These are phyloP conservation scores for Deroplatys truncata DNA, from an alignment of 2,888 invertebrate species.

Conservation along the genomic window DNA sequence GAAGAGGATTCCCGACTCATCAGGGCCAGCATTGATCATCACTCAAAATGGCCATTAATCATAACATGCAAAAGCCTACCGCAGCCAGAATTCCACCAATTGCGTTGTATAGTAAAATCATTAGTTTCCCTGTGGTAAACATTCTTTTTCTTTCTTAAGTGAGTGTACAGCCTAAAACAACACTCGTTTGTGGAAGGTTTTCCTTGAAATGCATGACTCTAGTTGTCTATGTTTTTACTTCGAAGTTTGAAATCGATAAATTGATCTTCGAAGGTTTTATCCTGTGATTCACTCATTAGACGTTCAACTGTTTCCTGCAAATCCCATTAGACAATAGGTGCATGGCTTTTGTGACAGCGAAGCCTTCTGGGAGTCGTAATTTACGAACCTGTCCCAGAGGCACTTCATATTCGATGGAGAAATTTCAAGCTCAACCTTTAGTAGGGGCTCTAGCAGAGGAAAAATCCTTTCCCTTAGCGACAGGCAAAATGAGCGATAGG, in stretches of 20 bases:
- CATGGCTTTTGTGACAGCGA: background rate
- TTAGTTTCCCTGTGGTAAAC: too few species aligned
- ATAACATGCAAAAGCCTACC: too few species aligned
- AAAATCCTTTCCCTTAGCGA: background rate
- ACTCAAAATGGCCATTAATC: too few species aligned
- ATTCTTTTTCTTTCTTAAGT: too few species aligned
- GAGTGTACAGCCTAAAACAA: too few species aligned
- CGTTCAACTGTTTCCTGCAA: background rate
- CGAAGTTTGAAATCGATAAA: background rate
- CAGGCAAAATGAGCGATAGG: background rate
- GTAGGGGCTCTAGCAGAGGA: background rate
- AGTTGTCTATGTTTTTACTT: background rate
- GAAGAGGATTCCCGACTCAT: too few species aligned
- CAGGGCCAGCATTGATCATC: too few species aligned
- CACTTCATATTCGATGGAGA: background rate
- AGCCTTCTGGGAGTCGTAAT: background rate
- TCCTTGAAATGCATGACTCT: background rate
- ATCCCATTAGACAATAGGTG: background rate
- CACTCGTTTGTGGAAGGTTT: background rate
- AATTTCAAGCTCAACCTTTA: background rate
- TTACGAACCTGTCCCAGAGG: background rate
- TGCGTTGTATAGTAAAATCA: too few species aligned
- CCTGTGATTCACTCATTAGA: background rate
- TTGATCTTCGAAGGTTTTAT: background rate
- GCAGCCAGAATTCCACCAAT: too few species aligned